Conservation (phyloP, 1,140 invertebrate genomes). For the Alviniconcha marisindica region DNA sequence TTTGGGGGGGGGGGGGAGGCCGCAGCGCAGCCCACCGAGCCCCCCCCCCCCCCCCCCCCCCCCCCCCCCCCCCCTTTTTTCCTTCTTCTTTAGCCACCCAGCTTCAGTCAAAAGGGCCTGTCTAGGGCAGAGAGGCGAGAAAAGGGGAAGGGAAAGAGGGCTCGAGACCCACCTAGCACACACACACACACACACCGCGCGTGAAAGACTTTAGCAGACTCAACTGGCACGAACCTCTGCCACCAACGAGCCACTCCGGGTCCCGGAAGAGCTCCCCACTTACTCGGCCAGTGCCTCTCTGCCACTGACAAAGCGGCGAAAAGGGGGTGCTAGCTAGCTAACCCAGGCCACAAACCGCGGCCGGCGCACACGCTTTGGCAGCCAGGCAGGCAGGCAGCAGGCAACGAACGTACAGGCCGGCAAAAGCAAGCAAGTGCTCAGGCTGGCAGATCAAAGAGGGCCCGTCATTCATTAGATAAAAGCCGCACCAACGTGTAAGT, state of each 20-base stretch:
- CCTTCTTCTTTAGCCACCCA: background rate
- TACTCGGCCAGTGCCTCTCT: background rate
- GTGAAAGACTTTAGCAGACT: slow-evolving; percentile 14
- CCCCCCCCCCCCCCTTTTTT: background rate
- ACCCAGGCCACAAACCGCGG: slow-evolving; percentile 3
- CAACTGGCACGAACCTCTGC: slow-evolving; percentile 33
- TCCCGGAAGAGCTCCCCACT: background rate
- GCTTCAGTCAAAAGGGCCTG: background rate
- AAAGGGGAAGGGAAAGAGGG: background rate
- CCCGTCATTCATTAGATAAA: slow-evolving; percentile 49
- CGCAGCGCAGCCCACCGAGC: no score
- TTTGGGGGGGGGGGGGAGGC: no score
- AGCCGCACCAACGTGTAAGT: slow-evolving; percentile 45
- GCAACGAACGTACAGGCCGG: background rate
- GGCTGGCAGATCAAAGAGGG: slow-evolving; percentile 45
- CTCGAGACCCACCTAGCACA: no score
- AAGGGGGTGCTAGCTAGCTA: no score
- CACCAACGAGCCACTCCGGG: slow-evolving; percentile 18
- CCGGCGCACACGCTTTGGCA: background rate
- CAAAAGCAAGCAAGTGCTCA: slow-evolving; percentile 37
- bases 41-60: background rate
- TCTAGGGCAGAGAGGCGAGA: no score
- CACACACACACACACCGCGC: background rate
- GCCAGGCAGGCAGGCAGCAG: background rate
- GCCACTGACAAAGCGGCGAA: background rate